These are phyloP conservation scores for Cettia cetti DNA, from an alignment of 2,113 vertebrate genomes.

Conservation along the genomic window DNA sequence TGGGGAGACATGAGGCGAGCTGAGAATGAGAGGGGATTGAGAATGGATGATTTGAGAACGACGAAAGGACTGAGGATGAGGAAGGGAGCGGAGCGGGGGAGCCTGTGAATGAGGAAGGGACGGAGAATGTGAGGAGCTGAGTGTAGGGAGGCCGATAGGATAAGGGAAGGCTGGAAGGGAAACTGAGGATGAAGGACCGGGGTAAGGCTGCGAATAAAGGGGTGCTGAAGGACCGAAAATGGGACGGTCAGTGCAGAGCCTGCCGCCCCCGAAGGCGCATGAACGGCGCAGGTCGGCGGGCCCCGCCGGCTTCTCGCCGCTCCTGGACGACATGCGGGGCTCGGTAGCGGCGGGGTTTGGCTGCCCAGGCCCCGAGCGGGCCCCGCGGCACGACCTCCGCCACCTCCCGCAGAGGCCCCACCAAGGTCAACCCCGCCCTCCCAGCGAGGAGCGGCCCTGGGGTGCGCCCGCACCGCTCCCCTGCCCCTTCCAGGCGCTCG, in stretches of 20 bases:
- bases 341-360: not conserved
- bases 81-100: fast-evolving
- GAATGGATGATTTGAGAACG: not conserved
- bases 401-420: not conserved
- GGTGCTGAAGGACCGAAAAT: not conserved
- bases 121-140: not conserved
- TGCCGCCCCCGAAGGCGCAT: not conserved
- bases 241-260: not conserved
- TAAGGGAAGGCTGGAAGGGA: not conserved
- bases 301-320: not conserved
- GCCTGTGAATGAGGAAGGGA: not conserved
- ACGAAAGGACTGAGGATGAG: not conserved
- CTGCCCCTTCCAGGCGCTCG: too few species aligned
- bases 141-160: not conserved
- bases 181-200: not conserved
- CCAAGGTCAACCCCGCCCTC: not conserved
- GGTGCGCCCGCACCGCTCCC: not conserved
- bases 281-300: not conserved
- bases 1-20: not conserved
- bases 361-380: too few species aligned
- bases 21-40: not conserved
- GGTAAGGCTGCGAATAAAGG: not conserved
- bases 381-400: not conserved
- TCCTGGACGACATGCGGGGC: not conserved
- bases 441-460: not conserved